Percentiles rank a stretch among this genome's conserved stretches.
Conservation (phyloP, 53 echinoderm and acorn worm genomes). For the Stichopus horrens region DNA sequence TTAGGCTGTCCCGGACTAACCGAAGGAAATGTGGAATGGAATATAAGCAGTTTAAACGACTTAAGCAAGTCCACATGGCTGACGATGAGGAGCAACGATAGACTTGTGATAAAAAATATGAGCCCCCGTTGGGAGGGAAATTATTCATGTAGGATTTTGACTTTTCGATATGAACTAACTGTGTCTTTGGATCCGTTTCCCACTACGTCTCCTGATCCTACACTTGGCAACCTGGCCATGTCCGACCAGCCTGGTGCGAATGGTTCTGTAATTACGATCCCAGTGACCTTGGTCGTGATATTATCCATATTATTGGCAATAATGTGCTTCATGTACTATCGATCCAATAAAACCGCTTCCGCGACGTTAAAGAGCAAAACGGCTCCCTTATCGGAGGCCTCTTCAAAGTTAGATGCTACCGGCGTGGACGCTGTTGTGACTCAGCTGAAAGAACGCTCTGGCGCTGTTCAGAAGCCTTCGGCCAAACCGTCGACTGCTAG, state of each 20-base stretch:
- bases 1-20: not conserved
- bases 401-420: no score
- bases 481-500: no score
- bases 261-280: no score
- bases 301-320: not conserved
- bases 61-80: slow-evolving; percentile 7
- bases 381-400: no score
- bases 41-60: not conserved
- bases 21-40: not conserved
- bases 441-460: no score
- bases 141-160: not conserved
- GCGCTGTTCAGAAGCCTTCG: no score
- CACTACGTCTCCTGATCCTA: not conserved
- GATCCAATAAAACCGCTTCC: no score
- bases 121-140: not conserved
- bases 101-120: slow-evolving; percentile 12
- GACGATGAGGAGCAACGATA: no score
- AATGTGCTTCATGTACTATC: not conserved
- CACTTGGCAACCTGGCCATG: no score
- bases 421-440: no score
- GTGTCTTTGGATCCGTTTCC: not conserved
- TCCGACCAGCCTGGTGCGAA: no score
- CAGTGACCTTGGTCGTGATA: not conserved
- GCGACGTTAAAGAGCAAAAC: no score
- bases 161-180: not conserved